Evolutionary conservation across 2,797 vertebrate genomes (phyloP), one percentile per base, ranked within the genome.

Genomic region (Spheniscus humboldti): DNA sequence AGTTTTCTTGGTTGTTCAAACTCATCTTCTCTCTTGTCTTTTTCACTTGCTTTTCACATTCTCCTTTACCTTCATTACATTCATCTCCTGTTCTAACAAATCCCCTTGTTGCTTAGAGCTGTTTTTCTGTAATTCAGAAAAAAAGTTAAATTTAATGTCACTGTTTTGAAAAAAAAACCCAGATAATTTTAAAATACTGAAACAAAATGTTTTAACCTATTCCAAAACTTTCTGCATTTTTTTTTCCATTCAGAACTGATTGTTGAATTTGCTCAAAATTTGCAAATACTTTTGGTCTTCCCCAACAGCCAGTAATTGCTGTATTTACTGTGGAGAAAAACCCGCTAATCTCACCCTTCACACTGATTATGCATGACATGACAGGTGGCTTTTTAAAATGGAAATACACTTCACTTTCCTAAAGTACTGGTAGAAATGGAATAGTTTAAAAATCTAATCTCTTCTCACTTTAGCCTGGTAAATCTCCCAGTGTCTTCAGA

Each of bases 301-400:
- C 43, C 43, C 28, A 41, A 45, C 62, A 66, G 63, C 25, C 67
- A 63, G 41, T 92, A 85, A 85, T 60, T 89, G 53, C 67, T 89
- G 24, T 56, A 76, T 93, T 89, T 91, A 80, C 48, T 14, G 31
- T 63, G 81, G 71, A 83, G 89, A 90, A 92, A 6, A 3, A 11
- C 6, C 20, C 63, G 13, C 28, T 95, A 94, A 95, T 94, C 92
- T 97, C 45, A 57, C 27, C 6, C 52, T 94, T 94, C 74, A 25
- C 53, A 72, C 30, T 95, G 86, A 87, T 87, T 89, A 57, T 76
- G 56, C 68, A 56, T 71, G 83, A 89, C 67, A 73, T 95, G 92
- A 89, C 86, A 96, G 92, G 90, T 84, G 77, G 35, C 53, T 95
- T 92, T 93, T 90, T 87, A 86, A 95, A 96, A 94, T 9, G 55